Evolutionary conservation across 2,797 vertebrate species (phyloP), one percentile per base, ranked within the genome.

Genomic region (Pogonophryne albipinna): DNA sequence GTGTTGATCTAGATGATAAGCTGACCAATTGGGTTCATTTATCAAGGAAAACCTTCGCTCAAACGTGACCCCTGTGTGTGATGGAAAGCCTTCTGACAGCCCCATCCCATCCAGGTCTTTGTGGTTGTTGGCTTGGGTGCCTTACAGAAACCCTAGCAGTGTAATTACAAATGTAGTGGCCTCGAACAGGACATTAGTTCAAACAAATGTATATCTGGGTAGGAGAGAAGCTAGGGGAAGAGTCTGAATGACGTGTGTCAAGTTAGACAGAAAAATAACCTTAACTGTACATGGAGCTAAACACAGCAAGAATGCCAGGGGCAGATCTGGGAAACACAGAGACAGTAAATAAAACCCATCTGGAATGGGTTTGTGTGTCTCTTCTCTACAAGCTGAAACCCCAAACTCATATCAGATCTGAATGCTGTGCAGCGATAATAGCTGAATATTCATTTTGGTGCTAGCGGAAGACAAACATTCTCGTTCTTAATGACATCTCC

Each of bases 391-490:
- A 68, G 57, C 74, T 76, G 85, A 83, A 93, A 92, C 86, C 74
- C 76, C 79, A 89, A 78, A 89, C 74, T 71, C 71, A 67, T 85
- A 91, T 89, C 90, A 87, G 89, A 91, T 93, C 82, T 87, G 85
- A 92, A 92, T 76, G 88, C 85, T 63, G 85, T 56, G 85, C 85
- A 84, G 86, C 64, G 66, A 88, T 90, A 91, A 89, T 89, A 92
- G 91, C 83, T 92, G 88, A 93, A 94, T 92, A 92, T 93, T 93
- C 85, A 93, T 92, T 91, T 92, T 89, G 74, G 87, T 85, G 80
- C 72, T 63, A 93, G 91, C 84, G 89, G 89, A 93, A 94, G 89
- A 93, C 91, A 94, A 94, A 94, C 93, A 94, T 90, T 92, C 91
- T 83, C 81, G 74, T 92, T 88, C 93, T 90, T 94, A 93, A 95